Conservation (phyloP, 1,140 invertebrate species). For the Hyles euphorbiae region DNA sequence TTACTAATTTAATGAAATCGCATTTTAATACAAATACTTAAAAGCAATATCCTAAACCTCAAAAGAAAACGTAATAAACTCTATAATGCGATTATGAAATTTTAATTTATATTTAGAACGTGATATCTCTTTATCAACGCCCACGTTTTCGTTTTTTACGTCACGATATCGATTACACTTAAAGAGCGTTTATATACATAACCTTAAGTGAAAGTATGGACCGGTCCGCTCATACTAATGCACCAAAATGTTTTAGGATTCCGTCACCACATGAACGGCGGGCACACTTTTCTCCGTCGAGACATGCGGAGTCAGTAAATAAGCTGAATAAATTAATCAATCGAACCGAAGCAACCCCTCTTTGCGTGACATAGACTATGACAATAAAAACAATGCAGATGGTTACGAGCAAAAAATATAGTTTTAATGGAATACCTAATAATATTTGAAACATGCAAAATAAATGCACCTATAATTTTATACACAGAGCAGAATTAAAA, state of each 20-base stretch:
- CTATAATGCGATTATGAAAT: neutral
- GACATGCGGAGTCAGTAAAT: conserved; percentile 56
- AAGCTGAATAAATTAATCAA: conserved; percentile 68
- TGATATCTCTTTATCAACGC: conserved; percentile 7
- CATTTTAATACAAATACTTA: too few species aligned
- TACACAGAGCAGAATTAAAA: too few species aligned
- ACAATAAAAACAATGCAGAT: conserved; percentile 17
- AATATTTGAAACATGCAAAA: too few species aligned
- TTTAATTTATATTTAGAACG: neutral
- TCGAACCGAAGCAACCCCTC: conserved; percentile 55
- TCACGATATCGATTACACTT: conserved; percentile 63
- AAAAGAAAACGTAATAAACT: too few species aligned
- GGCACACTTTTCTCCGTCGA: conserved; percentile 61
- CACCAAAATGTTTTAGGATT: conserved; percentile 67
- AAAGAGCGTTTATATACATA: conserved; percentile 67
- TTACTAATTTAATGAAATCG: too few species aligned
- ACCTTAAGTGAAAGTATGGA: conserved; percentile 70
- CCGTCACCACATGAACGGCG: conserved; percentile 48
- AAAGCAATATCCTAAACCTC: too few species aligned
- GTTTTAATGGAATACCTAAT: too few species aligned
- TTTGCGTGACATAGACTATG: conserved; percentile 45
- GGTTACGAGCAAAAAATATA: too few species aligned
- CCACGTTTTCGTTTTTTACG: conserved; percentile 39
- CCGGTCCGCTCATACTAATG: conserved; percentile 68
- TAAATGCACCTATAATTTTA: too few species aligned